Percentiles rank a stretch among this genome's conserved stretches.
phyloP scores from a whole-genome alignment of 2,888 invertebrate genomes.

The Caenorhabditis sp. region DNA sequence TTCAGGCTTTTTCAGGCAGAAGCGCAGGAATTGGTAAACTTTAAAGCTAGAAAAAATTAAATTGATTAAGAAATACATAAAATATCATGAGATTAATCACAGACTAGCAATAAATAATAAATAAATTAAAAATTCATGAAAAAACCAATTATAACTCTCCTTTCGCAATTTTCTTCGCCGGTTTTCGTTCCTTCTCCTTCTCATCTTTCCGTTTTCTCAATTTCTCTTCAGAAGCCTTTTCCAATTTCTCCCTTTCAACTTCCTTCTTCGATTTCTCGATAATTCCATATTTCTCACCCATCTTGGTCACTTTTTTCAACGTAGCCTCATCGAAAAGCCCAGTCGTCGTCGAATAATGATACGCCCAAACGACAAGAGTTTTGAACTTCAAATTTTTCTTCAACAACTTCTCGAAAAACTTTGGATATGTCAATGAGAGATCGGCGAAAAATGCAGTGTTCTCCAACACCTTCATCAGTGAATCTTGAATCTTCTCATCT shows the following conservation, averaged over 20 bases:
- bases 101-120: neutral
- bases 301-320: conserved; percentile 20
- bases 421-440: conserved; percentile 30
- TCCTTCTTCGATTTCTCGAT: conserved; percentile 26
- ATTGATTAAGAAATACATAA: too few species aligned
- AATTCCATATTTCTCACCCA: conserved; percentile 43
- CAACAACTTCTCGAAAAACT: conserved; percentile 26
- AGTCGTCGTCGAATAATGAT: conserved; percentile 37
- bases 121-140: neutral
- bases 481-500: neutral
- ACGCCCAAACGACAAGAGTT: conserved; percentile 42
- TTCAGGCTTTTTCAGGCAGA: too few species aligned
- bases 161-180: neutral
- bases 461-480: conserved; percentile 26
- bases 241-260: neutral
- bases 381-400: conserved; percentile 46
- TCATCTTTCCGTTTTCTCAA: neutral
- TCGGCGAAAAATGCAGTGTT: conserved; percentile 49
- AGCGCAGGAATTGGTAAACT: too few species aligned
- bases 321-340: conserved; percentile 38
- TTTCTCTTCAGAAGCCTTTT: neutral
- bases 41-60: too few species aligned
- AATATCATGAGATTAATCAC: neutral
- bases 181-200: neutral
- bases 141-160: neutral